phyloP scores from a whole-genome alignment of 2,113 vertebrate species.

The Heptranchias perlo region DNA sequence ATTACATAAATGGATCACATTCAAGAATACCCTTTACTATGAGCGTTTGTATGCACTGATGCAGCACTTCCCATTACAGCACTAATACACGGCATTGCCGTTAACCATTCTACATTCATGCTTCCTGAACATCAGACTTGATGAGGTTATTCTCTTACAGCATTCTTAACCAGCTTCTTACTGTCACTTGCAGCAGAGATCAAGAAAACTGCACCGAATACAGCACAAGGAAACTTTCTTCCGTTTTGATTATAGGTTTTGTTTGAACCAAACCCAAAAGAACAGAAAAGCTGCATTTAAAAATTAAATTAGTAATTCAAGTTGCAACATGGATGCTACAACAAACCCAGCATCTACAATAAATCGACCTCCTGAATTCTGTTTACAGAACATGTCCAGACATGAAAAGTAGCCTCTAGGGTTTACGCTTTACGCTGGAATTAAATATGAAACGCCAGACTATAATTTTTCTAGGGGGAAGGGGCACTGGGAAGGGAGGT shows the following conservation, averaged over 20 bases:
- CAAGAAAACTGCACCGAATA: neutral
- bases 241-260: neutral
- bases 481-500: no score
- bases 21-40: neutral
- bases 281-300: neutral
- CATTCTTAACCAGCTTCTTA: neutral
- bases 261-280: neutral
- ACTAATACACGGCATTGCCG: neutral
- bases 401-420: neutral
- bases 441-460: neutral
- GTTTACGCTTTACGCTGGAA: neutral
- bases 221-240: neutral
- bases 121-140: neutral
- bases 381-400: neutral
- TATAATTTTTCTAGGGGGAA: neutral
- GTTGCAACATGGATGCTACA: neutral
- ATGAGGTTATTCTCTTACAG: neutral
- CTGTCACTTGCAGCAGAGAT: neutral
- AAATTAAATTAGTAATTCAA: neutral
- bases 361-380: neutral
- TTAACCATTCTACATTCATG: neutral
- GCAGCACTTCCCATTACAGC: neutral
- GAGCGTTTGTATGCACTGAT: neutral
- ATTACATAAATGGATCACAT: conserved; percentile 22
- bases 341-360: neutral